Evolutionary conservation across 2,888 invertebrate genomes (phyloP).

Genomic region (Cryptocephalus moraei): DNA sequence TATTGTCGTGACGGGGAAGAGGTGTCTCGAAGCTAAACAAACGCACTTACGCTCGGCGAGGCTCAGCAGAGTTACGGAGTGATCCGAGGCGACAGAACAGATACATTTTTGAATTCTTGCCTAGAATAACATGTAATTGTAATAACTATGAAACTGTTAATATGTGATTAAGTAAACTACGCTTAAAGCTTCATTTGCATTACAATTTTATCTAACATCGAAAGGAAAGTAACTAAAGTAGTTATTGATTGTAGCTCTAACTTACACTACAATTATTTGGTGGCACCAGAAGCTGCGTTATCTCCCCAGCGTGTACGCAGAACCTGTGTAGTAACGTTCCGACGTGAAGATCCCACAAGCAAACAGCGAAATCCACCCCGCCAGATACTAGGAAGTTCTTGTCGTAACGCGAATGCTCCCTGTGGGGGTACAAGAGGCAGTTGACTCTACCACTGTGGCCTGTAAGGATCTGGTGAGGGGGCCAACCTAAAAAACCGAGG

Average conservation of each 20-base stretch:
- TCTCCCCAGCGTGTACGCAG: conserved; percentile 96
- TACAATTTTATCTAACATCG: no score
- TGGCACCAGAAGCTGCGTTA: conserved; percentile 87
- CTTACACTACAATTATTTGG: conserved; percentile 81
- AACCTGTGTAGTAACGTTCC: conserved; percentile 86
- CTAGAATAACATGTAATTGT: conserved; percentile 42
- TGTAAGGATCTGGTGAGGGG: conserved; percentile 73
- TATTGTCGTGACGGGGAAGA: conserved; percentile 91
- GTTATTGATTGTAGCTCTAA: conserved; percentile 13
- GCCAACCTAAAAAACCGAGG: conserved; percentile 57
- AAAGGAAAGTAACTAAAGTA: neutral
- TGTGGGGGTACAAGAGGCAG: conserved; percentile 89
- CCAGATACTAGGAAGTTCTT: conserved; percentile 86
- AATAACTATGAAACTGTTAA: no score
- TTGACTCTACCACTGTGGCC: conserved; percentile 93
- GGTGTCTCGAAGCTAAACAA: conserved; percentile 81
- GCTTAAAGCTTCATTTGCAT: no score
- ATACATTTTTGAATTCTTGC: conserved; percentile 86
- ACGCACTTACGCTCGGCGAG: conserved; percentile 89
- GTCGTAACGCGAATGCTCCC: conserved; percentile 82
- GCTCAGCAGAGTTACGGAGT: conserved; percentile 91
- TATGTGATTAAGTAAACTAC: no score
- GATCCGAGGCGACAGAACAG: conserved; percentile 94
- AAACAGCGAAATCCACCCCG: conserved; percentile 95
- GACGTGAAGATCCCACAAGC: conserved; percentile 89